Evolutionary conservation across 2,113 vertebrate genomes (phyloP).

Genomic region (Tachysurus vachellii): DNA sequence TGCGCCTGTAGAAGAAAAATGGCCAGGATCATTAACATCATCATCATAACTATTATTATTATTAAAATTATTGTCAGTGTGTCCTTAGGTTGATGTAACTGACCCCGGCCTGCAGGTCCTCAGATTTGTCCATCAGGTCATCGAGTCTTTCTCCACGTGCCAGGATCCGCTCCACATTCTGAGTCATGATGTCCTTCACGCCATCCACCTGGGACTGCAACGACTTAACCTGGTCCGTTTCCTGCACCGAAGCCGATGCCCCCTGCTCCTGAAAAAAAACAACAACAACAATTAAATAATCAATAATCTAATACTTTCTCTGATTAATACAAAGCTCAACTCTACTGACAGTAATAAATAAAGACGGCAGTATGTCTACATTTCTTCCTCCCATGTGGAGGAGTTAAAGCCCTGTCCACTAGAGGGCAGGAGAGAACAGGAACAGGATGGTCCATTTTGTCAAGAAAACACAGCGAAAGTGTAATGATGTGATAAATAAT

Average conservation of each 20-base stretch:
- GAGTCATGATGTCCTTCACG: slow-evolving; percentile 87
- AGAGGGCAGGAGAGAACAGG: background rate
- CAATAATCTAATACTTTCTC: too few species aligned
- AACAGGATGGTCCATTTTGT: background rate
- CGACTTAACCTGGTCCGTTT: slow-evolving; percentile 68
- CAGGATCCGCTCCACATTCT: slow-evolving; percentile 92
- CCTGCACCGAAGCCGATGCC: slow-evolving; percentile 43
- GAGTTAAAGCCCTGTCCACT: background rate
- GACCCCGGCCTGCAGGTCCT: slow-evolving; percentile 88
- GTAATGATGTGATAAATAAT: background rate
- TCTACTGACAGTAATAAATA: background rate
- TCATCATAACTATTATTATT: background rate
- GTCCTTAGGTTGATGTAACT: slow-evolving; percentile 49
- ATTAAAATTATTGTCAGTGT: background rate
- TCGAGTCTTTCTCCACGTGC: slow-evolving; percentile 89
- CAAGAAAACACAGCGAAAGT: background rate
- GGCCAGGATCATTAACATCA: background rate
- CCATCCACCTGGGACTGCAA: slow-evolving; percentile 86
- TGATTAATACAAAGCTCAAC: too few species aligned
- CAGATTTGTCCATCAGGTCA: slow-evolving; percentile 86
- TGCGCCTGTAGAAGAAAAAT: slow-evolving; percentile 76
- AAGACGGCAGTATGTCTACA: background rate
- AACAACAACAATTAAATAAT: too few species aligned
- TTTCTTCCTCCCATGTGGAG: background rate
- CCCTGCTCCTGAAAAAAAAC: slow-evolving; percentile 60